phyloP scores from a whole-genome alignment of 2,797 vertebrate species.

The Nyctibius grandis region DNA sequence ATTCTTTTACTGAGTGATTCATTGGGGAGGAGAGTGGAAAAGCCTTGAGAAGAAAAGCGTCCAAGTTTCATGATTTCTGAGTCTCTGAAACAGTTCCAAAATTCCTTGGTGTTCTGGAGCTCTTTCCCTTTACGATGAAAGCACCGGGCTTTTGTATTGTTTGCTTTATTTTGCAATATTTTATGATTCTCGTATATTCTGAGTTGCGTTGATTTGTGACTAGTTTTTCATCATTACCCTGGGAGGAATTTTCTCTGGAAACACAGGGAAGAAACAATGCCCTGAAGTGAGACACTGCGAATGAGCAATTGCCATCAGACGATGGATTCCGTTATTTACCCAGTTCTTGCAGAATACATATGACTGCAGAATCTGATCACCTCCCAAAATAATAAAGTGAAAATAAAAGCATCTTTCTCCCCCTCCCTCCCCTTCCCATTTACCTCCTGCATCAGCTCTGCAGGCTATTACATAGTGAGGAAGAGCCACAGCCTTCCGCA shows the following conservation, averaged over 20 bases:
- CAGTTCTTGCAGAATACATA: not conserved
- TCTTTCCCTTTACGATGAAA: not conserved
- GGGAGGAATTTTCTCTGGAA: slow-evolving; percentile 34
- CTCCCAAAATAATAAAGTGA: not conserved
- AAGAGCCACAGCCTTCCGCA: not conserved
- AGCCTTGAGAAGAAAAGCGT: not conserved
- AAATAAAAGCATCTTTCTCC: not conserved
- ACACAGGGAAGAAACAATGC: not conserved
- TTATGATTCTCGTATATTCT: slow-evolving; percentile 31
- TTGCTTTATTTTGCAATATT: slow-evolving; percentile 51
- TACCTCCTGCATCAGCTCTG: not conserved
- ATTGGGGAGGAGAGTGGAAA: not conserved
- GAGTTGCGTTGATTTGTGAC: slow-evolving; percentile 44
- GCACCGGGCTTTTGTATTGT: not conserved
- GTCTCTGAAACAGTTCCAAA: slow-evolving; percentile 23
- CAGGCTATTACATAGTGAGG: not conserved
- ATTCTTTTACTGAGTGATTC: slow-evolving; percentile 16
- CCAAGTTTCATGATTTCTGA: slow-evolving; percentile 16
- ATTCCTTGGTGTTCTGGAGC: slow-evolving; percentile 39
- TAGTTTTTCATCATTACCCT: slow-evolving; percentile 10
- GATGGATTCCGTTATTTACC: not conserved
- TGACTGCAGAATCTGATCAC: not conserved
- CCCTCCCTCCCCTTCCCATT: not conserved
- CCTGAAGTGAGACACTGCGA: slow-evolving; percentile 17
- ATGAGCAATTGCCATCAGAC: not conserved